A percentile compares a stretch with the other conserved stretches of the same genome.
phyloP scores from a whole-genome alignment of 1,140 invertebrate genomes.

The Drosophila kanapiae region DNA sequence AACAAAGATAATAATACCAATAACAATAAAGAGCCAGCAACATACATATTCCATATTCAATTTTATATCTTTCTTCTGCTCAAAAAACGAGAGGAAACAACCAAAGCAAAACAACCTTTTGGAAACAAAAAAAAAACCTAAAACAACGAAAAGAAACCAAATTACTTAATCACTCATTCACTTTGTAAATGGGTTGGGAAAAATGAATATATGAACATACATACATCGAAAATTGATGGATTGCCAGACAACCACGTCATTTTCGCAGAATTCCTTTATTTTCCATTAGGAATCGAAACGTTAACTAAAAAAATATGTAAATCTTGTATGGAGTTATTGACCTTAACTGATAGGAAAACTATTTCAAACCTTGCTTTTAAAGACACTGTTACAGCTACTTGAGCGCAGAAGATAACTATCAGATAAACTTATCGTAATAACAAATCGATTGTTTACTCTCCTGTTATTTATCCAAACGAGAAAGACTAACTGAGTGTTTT shows the following conservation, averaged over 20 bases:
- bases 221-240: slow-evolving; percentile 16
- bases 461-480: not conserved
- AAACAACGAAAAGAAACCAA: slow-evolving; percentile 10
- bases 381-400: not conserved
- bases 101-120: slow-evolving; percentile 13
- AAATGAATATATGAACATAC: not conserved
- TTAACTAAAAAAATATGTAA: not conserved
- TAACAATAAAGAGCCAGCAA: slow-evolving; percentile 48
- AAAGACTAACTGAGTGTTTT: not conserved
- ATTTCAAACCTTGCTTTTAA: not conserved
- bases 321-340: not conserved
- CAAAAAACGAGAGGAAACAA: slow-evolving; percentile 11
- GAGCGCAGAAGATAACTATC: not conserved
- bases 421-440: no score
- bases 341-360: not conserved
- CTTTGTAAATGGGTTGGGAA: slow-evolving; percentile 33
- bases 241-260: slow-evolving; percentile 6
- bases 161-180: slow-evolving; percentile 32
- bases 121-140: slow-evolving; percentile 1
- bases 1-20: slow-evolving; percentile 39
- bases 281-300: not conserved
- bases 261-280: not conserved
- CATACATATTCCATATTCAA: slow-evolving; percentile 38
- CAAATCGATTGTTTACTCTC: no score
- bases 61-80: slow-evolving; percentile 15